phyloP scores from a whole-genome alignment of 2,113 vertebrate species.

The Channa argus region DNA sequence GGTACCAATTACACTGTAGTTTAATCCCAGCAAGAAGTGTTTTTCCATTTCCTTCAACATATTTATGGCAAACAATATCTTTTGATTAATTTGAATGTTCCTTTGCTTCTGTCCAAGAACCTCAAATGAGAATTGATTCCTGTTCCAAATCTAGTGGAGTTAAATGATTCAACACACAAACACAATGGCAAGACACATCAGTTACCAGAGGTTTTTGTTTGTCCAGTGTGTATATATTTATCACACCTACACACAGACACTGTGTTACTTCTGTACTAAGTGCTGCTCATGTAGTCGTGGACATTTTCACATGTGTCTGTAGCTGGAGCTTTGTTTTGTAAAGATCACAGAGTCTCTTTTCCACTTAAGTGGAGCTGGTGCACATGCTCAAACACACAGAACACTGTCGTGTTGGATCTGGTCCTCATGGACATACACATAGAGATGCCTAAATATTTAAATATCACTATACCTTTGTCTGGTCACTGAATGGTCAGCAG shows the following conservation, averaged over 20 bases:
- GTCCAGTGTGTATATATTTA: neutral
- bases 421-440: slow-evolving; percentile 41
- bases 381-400: slow-evolving; percentile 44
- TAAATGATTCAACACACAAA: slow-evolving; percentile 19
- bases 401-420: slow-evolving; percentile 5
- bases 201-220: slow-evolving; percentile 1
- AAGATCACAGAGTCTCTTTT: no score
- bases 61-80: slow-evolving; percentile 14
- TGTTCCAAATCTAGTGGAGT: slow-evolving; percentile 32
- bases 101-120: slow-evolving; percentile 22
- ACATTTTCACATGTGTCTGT: neutral
- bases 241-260: neutral
- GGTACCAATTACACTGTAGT: neutral
- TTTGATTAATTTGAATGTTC: slow-evolving; percentile 30
- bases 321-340: neutral
- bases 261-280: neutral
- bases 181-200: slow-evolving; percentile 8
- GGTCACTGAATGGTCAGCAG: slow-evolving; percentile 47
- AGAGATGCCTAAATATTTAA: slow-evolving; percentile 60
- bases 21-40: slow-evolving; percentile 1
- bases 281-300: neutral
- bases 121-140: slow-evolving; percentile 35
- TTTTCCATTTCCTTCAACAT: slow-evolving; percentile 33
- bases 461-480: slow-evolving; percentile 53
- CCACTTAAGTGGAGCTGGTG: slow-evolving; percentile 23